These are phyloP conservation scores for Metacarcinus magister DNA, from an alignment of 2,888 invertebrate genomes.

Conservation along the genomic window DNA sequence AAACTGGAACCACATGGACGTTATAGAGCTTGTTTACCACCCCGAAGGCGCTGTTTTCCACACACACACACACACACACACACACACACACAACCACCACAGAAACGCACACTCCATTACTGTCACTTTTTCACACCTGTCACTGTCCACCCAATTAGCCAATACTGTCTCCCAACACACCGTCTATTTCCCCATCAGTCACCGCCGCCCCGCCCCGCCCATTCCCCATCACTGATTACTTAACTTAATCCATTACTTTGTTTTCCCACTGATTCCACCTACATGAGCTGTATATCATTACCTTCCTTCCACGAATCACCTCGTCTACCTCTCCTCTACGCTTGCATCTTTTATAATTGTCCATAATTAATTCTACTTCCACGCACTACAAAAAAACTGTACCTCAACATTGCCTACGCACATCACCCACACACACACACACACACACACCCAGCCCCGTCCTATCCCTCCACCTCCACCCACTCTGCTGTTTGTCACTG, in stretches of 20 bases:
- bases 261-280: neutral
- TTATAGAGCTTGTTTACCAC: neutral
- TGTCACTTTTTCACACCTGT: neutral
- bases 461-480: neutral
- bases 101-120: neutral
- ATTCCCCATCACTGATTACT: neutral
- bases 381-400: too few species aligned
- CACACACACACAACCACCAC: neutral
- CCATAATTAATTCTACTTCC: neutral
- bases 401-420: too few species aligned
- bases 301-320: neutral
- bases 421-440: too few species aligned
- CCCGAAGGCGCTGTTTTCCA: neutral
- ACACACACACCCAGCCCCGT: too few species aligned
- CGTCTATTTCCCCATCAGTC: neutral
- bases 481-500: neutral
- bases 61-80: neutral
- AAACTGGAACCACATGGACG: slow-evolving; percentile 28
- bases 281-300: neutral
- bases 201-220: neutral
- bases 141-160: slow-evolving; percentile 37
- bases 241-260: neutral
- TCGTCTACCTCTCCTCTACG: neutral
- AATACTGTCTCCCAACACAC: neutral
- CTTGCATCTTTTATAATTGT: neutral